Conservation (phyloP, 1,140 invertebrate species). For the Gonatopus flavifemur region DNA sequence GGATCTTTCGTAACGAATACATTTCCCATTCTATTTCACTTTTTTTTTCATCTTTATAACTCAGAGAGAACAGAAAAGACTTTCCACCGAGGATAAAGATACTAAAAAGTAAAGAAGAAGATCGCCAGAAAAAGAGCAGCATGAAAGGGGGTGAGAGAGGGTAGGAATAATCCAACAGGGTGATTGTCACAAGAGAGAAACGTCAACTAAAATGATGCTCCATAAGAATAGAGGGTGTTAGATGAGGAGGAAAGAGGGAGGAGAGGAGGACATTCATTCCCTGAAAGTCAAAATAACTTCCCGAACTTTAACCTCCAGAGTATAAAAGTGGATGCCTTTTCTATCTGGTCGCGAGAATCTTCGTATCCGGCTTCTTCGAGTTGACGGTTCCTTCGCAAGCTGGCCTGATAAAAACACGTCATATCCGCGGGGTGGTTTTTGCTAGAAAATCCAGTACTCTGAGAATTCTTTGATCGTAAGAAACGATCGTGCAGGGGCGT, state of each 20-base stretch:
- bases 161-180: background rate
- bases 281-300: conserved; percentile 51
- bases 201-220: too few species aligned
- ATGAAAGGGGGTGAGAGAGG: background rate
- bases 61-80: too few species aligned
- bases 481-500: conserved; percentile 19
- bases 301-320: conserved; percentile 47
- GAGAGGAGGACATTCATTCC: conserved; percentile 16
- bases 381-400: conserved; percentile 17
- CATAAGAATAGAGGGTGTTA: conserved; percentile 13
- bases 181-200: too few species aligned
- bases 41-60: too few species aligned
- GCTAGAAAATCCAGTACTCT: conserved; percentile 5
- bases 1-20: too few species aligned
- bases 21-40: too few species aligned
- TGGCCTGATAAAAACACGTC: conserved; percentile 39
- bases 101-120: background rate
- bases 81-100: too few species aligned
- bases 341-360: conserved; percentile 38
- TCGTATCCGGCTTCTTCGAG: conserved; percentile 25
- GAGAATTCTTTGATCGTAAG: conserved; percentile 12
- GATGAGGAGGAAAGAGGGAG: conserved; percentile 1
- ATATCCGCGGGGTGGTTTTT: conserved; percentile 33
- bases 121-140: background rate
- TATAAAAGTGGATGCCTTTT: conserved; percentile 43